Evolutionary conservation across 2,797 vertebrate genomes (phyloP).

Genomic region (Falco cherrug): DNA sequence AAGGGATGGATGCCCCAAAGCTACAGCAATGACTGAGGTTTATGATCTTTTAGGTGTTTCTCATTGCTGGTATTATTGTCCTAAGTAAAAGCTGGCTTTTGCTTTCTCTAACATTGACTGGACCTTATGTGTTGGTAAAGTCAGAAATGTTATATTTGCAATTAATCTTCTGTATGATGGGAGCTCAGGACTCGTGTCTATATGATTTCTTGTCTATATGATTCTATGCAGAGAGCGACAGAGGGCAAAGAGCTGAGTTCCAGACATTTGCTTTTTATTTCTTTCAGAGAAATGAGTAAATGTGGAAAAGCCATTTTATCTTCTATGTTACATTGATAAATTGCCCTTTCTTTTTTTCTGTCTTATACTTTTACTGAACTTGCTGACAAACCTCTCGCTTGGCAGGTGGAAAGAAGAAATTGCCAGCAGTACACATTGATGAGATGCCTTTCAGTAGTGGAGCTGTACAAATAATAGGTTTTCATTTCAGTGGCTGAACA

Average conservation of each 20-base stretch:
- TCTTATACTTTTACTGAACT: not conserved
- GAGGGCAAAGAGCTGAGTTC: not conserved
- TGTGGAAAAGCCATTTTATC: slow-evolving; percentile 12
- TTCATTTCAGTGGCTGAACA: not conserved
- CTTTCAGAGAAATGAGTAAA: not conserved
- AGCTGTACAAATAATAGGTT: slow-evolving; percentile 35
- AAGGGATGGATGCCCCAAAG: not conserved
- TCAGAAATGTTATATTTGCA: not conserved
- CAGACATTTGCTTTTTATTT: not conserved
- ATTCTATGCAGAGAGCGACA: not conserved
- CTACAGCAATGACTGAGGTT: not conserved
- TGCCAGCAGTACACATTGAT: not conserved
- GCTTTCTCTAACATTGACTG: not conserved
- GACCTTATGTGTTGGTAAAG: not conserved
- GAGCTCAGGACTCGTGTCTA: not conserved
- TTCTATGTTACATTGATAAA: not conserved
- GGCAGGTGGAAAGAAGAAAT: slow-evolving; percentile 33
- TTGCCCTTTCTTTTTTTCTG: not conserved
- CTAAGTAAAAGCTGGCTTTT: not conserved
- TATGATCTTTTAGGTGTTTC: not conserved
- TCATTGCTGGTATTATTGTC: not conserved
- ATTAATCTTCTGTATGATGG: not conserved
- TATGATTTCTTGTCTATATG: rapidly evolving
- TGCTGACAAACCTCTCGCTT: slow-evolving; percentile 10
- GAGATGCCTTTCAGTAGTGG: not conserved